phyloP scores from a whole-genome alignment of 2,113 vertebrate species.

The Thinocorus orbignyianus region DNA sequence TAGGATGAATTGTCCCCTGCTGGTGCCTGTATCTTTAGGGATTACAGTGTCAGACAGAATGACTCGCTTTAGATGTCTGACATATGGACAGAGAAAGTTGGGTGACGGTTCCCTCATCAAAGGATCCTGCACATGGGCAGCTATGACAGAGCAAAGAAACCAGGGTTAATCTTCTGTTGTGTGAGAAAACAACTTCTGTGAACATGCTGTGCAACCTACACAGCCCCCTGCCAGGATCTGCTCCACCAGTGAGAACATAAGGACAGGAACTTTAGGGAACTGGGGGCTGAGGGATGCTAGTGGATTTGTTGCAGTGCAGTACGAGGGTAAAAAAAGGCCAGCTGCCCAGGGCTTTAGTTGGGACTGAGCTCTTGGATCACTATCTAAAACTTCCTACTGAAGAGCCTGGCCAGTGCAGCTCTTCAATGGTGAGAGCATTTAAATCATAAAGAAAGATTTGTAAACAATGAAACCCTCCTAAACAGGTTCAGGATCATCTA shows the following conservation, averaged over 20 bases:
- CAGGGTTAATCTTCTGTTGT: background rate
- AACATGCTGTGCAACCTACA: fast-evolving
- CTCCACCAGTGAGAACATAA: background rate
- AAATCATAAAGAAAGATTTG: background rate
- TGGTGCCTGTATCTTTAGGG: background rate
- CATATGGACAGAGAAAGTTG: background rate
- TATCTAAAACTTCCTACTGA: background rate
- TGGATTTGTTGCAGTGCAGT: background rate
- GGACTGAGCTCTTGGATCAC: background rate
- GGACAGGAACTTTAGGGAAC: background rate
- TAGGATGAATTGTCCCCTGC: background rate
- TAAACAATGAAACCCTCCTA: background rate
- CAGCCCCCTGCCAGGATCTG: background rate
- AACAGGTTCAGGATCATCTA: background rate
- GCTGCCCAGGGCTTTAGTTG: background rate
- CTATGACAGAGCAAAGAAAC: background rate
- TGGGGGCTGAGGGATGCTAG: background rate
- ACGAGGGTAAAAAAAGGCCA: background rate
- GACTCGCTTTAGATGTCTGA: background rate
- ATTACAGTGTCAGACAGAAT: background rate
- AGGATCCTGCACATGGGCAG: background rate
- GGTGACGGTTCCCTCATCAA: background rate
- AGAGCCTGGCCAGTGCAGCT: background rate
- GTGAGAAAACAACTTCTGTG: background rate
- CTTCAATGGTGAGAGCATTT: background rate